Evolutionary conservation across 2,888 invertebrate species (phyloP).

Genomic region (Drosophila testacea): DNA sequence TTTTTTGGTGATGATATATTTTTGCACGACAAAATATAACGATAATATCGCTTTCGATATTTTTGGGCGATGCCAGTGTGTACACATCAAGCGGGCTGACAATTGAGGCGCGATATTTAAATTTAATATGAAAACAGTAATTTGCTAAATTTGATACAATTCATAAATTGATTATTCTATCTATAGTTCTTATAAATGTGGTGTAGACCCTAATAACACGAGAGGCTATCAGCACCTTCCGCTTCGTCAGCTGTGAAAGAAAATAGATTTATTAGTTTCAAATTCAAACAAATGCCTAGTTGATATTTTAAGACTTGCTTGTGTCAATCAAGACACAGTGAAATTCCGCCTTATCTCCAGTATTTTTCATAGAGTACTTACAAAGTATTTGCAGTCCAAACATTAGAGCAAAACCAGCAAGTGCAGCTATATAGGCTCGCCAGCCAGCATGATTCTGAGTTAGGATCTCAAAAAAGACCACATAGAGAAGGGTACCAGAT

Average conservation of each 20-base stretch:
- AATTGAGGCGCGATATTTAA: slow-evolving; percentile 8
- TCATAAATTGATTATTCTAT: slow-evolving; percentile 23
- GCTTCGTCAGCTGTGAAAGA: slow-evolving; percentile 65
- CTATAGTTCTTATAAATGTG: background rate
- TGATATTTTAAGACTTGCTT: slow-evolving; percentile 22
- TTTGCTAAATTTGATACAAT: background rate
- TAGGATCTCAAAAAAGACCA: slow-evolving; percentile 98
- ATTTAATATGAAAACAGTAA: background rate
- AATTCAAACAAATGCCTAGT: slow-evolving; percentile 28
- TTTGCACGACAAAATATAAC: too few relatives aligned
- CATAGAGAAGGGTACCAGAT: slow-evolving; percentile 96
- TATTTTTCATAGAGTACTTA: slow-evolving; percentile 60
- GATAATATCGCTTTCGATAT: too few relatives aligned
- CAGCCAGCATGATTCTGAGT: slow-evolving; percentile 87
- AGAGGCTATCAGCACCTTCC: slow-evolving; percentile 61
- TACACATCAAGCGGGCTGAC: slow-evolving; percentile 14
- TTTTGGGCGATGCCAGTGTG: slow-evolving; percentile 24
- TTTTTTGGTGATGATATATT: too few relatives aligned
- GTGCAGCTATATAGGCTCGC: slow-evolving; percentile 88
- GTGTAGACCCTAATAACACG: slow-evolving; percentile 41
- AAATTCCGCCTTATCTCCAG: slow-evolving; percentile 14
- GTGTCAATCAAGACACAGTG: background rate
- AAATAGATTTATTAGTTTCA: slow-evolving; percentile 5
- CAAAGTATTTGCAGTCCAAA: slow-evolving; percentile 87
- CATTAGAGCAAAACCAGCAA: slow-evolving; percentile 90